A percentile compares a stretch with the other conserved stretches of the same genome.
These are phyloP conservation scores for Eulacestoma nigropectus DNA, from an alignment of 2,113 vertebrate species.

Conservation along the genomic window DNA sequence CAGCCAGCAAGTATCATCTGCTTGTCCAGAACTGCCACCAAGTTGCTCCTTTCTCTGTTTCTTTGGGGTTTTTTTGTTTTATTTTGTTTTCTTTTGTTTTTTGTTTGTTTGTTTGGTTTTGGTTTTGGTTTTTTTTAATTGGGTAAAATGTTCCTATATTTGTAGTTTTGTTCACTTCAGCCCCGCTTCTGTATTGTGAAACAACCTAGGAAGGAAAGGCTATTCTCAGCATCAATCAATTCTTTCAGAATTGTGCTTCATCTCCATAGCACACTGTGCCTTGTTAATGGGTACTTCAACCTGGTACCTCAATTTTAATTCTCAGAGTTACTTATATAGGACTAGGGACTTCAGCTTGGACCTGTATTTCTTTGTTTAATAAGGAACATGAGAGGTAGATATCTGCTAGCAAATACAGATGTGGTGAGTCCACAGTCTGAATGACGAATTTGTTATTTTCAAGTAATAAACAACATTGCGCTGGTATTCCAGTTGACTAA, in stretches of 20 bases:
- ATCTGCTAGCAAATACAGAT: neutral
- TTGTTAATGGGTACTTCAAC: neutral
- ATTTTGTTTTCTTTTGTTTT: neutral
- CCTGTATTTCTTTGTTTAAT: neutral
- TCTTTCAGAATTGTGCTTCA: neutral
- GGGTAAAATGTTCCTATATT: neutral
- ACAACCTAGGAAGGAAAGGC: neutral
- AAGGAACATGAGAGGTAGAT: neutral
- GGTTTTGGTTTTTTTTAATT: neutral
- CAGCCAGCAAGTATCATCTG: neutral
- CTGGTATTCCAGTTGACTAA: neutral
- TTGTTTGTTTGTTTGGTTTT: neutral
- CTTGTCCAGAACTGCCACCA: neutral
- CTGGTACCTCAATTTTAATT: neutral
- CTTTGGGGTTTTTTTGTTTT: neutral
- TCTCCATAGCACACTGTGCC: neutral
- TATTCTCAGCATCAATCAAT: neutral
- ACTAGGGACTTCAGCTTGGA: neutral
- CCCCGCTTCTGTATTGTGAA: neutral
- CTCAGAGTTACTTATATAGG: neutral
- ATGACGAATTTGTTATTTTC: neutral
- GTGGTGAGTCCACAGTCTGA: neutral
- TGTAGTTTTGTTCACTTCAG: neutral
- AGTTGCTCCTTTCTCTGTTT: neutral
- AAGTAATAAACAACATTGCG: neutral